Base-by-base conservation (phyloP, 2,888 invertebrate genomes). In the Syrista parreyssii region DNA sequence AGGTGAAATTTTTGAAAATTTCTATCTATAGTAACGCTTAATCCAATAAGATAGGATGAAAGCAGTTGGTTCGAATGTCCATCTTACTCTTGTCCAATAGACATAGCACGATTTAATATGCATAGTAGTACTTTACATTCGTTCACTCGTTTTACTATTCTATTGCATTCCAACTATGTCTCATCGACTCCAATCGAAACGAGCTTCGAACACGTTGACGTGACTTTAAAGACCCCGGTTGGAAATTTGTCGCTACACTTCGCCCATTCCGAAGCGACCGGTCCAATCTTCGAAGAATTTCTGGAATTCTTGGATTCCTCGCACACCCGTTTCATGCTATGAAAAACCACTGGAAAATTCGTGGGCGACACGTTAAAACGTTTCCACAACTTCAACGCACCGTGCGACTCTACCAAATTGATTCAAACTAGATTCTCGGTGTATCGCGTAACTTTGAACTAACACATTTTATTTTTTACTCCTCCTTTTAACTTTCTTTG, bases 271-370 rank as follows among this genome's bases (percentile, higher is more conserved):
- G 23, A 81, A 82, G 84, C 80, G 81, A 86, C 82, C 85, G 84
- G 85, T 87, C 85, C 86, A 86, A 86, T 86, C 86, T 85, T 85
- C 82, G 80, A 79, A 84, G 88, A 89, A 88, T 89, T 84, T 85
- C 81, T 82, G 87, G 88, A 88, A 88, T 88, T 88, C 79, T 77
- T 84, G 83, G 80, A 81, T 84, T 55, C 84, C 84, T 86, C 84
- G 83, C 82, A 79, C 83, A 78, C 82, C 79, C 81, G 83, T 79
- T 81, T 81, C 84, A 82, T 83, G 83, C 86, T 84, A 85, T 85
- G 84, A 85, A 87, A 86, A 55, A 23, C 15, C 9, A 55, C 55
- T 55, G 9, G 55, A 55, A 55, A 55, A 23, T 55, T 9, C 55
- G 9, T 23, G 23, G 23, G 23, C 80, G 78, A 80, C 78, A 78